These are phyloP conservation scores for Lithophane ornitopus DNA, from an alignment of 2,888 invertebrate species.

Conservation along the genomic window DNA sequence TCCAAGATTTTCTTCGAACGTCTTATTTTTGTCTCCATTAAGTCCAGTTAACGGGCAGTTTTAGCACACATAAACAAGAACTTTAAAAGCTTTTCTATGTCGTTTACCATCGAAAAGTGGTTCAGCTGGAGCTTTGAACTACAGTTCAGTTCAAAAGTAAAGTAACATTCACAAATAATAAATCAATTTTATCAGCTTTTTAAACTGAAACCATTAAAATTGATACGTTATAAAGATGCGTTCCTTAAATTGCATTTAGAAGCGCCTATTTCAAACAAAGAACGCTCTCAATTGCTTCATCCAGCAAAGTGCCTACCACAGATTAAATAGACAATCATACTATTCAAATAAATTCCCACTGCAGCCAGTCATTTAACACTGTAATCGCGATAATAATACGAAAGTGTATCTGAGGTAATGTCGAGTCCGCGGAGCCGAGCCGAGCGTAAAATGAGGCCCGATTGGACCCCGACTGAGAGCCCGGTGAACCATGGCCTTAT, in stretches of 20 bases:
- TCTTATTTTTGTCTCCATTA: conserved; percentile 53
- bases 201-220: not conserved
- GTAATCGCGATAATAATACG: conserved; percentile 73
- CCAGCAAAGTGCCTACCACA: conserved; percentile 17
- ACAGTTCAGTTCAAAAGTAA: conserved; percentile 30
- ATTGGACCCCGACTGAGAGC: conserved; percentile 61
- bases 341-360: conserved; percentile 60
- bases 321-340: conserved; percentile 53
- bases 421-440: conserved; percentile 41
- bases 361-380: conserved; percentile 70
- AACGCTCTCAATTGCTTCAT: conserved; percentile 34
- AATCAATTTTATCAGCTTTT: conserved; percentile 33
- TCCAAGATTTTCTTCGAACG: conserved; percentile 41
- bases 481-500: conserved; percentile 70
- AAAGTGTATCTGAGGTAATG: conserved; percentile 72
- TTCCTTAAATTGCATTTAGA: not conserved
- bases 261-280: conserved; percentile 28
- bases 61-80: conserved; percentile 58
- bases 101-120: conserved; percentile 28
- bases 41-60: conserved; percentile 49
- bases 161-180: conserved; percentile 21
- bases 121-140: conserved; percentile 37
- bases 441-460: conserved; percentile 74
- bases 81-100: conserved; percentile 69
- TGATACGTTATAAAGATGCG: conserved; percentile 11